These are phyloP conservation scores for Idris sp. DNA, from an alignment of 1,140 invertebrate species.

Conservation along the genomic window DNA sequence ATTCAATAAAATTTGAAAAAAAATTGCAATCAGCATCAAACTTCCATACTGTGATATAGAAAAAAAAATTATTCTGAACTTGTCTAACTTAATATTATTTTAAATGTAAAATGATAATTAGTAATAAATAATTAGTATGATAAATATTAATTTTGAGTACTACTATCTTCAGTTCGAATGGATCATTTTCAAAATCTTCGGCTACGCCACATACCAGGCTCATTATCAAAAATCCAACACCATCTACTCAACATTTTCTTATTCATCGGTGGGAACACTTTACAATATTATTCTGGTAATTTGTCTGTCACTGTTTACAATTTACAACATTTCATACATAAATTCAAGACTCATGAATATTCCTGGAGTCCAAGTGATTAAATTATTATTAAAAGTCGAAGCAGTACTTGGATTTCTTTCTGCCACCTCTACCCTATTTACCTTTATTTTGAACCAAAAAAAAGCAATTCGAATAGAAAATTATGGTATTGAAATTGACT, in stretches of 20 bases:
- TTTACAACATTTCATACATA: neutral
- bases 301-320: neutral
- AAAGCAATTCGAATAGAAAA: conserved; percentile 11
- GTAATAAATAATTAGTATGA: too few species aligned
- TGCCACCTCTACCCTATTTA: neutral
- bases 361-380: conserved; percentile 16
- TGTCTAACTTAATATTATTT: too few species aligned
- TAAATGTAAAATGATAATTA: too few species aligned
- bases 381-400: conserved; percentile 14
- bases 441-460: neutral
- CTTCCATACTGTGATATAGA: too few species aligned
- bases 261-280: too few species aligned
- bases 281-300: conserved; percentile 10
- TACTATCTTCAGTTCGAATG: conserved; percentile 7
- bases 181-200: conserved; percentile 20
- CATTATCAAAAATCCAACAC: neutral
- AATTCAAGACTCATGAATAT: neutral
- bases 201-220: conserved; percentile 13
- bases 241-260: neutral
- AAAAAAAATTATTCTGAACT: too few species aligned
- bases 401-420: conserved; percentile 14
- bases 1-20: too few species aligned
- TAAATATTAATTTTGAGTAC: too few species aligned
- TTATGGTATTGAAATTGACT: conserved; percentile 14
- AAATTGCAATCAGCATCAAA: too few species aligned